phyloP scores from a whole-genome alignment of 2,888 invertebrate species.

The Baccha elongata region DNA sequence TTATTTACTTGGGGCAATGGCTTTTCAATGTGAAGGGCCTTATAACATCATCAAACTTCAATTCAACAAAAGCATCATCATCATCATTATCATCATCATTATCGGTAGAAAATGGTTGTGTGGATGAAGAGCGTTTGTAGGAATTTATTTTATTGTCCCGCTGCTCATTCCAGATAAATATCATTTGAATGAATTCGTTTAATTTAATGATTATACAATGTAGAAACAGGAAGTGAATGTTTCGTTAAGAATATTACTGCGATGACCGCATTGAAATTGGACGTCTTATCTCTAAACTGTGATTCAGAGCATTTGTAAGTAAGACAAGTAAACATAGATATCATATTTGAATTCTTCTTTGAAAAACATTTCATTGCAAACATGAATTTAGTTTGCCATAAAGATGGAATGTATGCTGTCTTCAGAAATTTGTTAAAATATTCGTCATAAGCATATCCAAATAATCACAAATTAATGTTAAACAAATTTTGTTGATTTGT shows the following conservation, averaged over 20 bases:
- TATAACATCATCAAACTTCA: neutral
- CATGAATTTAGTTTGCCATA: no score
- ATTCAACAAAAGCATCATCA: neutral
- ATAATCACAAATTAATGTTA: no score
- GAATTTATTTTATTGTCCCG: constrained; percentile 2
- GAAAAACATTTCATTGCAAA: no score
- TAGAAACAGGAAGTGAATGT: constrained; percentile 21
- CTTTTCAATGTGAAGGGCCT: constrained; percentile 18
- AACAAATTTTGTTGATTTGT: no score
- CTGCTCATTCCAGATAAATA: neutral
- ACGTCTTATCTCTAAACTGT: no score
- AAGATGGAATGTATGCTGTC: no score
- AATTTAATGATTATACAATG: neutral
- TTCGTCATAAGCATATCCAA: no score
- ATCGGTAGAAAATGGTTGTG: neutral
- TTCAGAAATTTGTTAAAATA: no score
- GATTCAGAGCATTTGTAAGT: no score
- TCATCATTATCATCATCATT: neutral
- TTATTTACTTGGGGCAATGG: constrained; percentile 12
- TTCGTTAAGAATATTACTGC: neutral
- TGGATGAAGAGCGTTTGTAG: neutral
- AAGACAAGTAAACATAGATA: no score
- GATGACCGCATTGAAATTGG: neutral
- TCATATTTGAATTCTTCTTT: no score
- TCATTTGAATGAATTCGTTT: neutral